These are phyloP conservation scores for Osmerus mordax DNA, from an alignment of 2,113 vertebrate genomes.

Conservation along the genomic window DNA sequence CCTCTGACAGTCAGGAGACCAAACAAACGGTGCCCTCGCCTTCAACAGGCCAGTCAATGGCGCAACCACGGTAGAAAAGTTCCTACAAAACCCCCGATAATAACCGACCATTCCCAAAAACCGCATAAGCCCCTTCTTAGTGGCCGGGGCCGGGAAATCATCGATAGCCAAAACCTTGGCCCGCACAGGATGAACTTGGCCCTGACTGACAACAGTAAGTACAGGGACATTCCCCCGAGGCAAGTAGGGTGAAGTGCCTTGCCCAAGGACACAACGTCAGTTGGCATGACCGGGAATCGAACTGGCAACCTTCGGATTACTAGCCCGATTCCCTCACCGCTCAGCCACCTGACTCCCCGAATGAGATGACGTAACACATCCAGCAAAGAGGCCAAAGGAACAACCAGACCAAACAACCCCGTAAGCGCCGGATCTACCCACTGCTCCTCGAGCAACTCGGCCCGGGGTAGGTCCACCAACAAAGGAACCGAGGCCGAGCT, in stretches of 20 bases:
- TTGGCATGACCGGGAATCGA: too few species aligned
- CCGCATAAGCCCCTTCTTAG: slow-evolving; percentile 1
- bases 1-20: background rate
- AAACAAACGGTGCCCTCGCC: background rate
- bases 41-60: background rate
- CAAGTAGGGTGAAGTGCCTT: too few species aligned
- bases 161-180: slow-evolving; percentile 6
- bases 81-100: slow-evolving; percentile 7
- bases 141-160: background rate
- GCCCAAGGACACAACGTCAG: too few species aligned
- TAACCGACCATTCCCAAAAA: slow-evolving; percentile 12
- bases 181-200: background rate
- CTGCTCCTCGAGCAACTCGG: too few species aligned
- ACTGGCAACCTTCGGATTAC: too few species aligned
- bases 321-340: too few species aligned
- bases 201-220: background rate
- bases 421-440: background rate
- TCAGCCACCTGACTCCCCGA: too few species aligned
- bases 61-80: slow-evolving; percentile 11
- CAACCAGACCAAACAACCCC: slow-evolving; percentile 1
- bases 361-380: too few species aligned
- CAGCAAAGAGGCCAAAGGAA: background rate
- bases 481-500: too few species aligned
- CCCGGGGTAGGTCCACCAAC: too few species aligned
- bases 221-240: too few species aligned